Evolutionary conservation across 2,797 vertebrate genomes (phyloP), one percentile per base, ranked within the genome.

Genomic region (Sciurus carolinensis): DNA sequence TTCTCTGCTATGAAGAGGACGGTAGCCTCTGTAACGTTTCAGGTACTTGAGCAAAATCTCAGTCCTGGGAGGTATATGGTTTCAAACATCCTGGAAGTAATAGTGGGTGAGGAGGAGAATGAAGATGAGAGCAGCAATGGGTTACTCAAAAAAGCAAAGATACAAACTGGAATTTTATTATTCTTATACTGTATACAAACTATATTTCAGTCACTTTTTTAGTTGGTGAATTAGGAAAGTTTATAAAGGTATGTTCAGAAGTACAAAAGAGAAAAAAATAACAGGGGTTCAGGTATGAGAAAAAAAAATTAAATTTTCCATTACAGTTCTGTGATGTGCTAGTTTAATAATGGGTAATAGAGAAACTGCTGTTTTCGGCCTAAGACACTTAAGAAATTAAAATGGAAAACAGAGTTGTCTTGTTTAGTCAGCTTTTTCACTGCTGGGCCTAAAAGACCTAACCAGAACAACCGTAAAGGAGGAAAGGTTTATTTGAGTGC

Each of bases 1-100:
- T 85, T 96, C 91, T 97, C 80, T 5, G 22, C 96, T 97, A 94
- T 81, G 94, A 97, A 96, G 17, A 97, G 57, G 89, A 97, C 0
- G 97, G 95, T 83, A 98, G 82, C 97, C 98, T 98, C 98, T 98
- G 97, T 95, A 98, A 98, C 96, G 97, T 98, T 98, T 98, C 97
- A 98, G 96, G 97, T 98, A 98, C 95, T 88, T 98, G 80, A 97
- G 81, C 97, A 98, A 97, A 98, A 98, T 98, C 87, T 98, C 95
- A 97, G 92, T 85, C 90, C 87, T 97, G 98, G 97, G 97, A 98
- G 86, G 54, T 82, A 94, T 94, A 97, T n/a, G 52, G 95, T 91
- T 97, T 98, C 72, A 98, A 96, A 97, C 92, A 84, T 97, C 96
- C 95, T 90, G 24, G 42, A 97, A 87, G 88, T 97, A 97, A 96